A percentile compares a stretch with the other conserved stretches of the same genome.
Conservation (phyloP, 2,113 vertebrate genomes). For the Clarias macrocephalus region DNA sequence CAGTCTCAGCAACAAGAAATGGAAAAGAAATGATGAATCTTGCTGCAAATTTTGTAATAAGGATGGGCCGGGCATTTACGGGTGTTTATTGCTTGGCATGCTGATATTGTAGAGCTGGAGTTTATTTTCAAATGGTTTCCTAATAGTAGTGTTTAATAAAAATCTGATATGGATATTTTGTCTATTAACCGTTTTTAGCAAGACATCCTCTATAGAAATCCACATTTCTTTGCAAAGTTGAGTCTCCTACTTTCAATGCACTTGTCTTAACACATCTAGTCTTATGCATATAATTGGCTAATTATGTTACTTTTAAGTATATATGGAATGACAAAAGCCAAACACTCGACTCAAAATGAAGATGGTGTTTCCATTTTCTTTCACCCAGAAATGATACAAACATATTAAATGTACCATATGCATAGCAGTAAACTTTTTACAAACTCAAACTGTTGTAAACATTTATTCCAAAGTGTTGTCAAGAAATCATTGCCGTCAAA, state of each 20-base stretch:
- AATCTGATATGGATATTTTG: background rate
- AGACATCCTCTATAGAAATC: too few species aligned
- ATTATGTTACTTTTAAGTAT: too few species aligned
- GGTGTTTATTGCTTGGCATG: background rate
- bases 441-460: background rate
- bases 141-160: too few species aligned
- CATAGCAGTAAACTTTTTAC: background rate
- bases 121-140: background rate
- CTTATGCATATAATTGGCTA: too few species aligned
- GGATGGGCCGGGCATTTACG: background rate
- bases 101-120: background rate
- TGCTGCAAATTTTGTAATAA: background rate
- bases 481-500: background rate
- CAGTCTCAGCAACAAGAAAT: constrained; percentile 7
- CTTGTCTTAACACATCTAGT: too few species aligned
- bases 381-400: background rate
- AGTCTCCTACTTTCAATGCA: too few species aligned
- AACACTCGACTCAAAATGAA: background rate
- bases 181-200: too few species aligned
- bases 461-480: background rate
- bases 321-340: background rate
- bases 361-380: background rate
- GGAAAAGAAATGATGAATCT: background rate
- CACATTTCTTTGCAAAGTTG: too few species aligned
- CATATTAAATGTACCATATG: background rate